Evolutionary conservation across 2,797 vertebrate species (phyloP).

Genomic region (Hippoglossus hippoglossus): DNA sequence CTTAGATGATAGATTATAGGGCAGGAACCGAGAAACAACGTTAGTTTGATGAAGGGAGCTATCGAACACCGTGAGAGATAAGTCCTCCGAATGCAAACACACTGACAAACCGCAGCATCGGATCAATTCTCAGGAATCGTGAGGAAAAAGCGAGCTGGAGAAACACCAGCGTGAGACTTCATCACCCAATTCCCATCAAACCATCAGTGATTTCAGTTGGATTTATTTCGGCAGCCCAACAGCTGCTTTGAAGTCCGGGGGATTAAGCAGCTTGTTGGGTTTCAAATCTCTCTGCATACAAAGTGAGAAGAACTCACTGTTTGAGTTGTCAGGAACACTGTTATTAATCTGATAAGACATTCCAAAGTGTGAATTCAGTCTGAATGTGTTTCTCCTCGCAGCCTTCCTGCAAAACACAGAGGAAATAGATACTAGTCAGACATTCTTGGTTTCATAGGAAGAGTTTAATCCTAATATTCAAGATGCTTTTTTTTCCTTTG

Average conservation of each 20-base stretch:
- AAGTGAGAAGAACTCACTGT: slow-evolving; percentile 55
- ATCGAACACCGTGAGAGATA: not conserved
- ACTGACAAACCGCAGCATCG: not conserved
- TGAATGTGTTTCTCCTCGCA: slow-evolving; percentile 31
- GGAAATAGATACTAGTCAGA: slow-evolving; percentile 5
- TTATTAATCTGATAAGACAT: slow-evolving; percentile 54
- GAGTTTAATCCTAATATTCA: not conserved
- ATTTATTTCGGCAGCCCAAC: slow-evolving; percentile 49
- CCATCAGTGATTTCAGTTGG: slow-evolving; percentile 40
- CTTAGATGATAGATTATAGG: slow-evolving; percentile 1
- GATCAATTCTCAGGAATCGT: slow-evolving; percentile 5
- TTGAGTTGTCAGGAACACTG: slow-evolving; percentile 43
- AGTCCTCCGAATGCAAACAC: slow-evolving; percentile 11
- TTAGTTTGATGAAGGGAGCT: not conserved
- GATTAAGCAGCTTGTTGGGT: slow-evolving; percentile 67
- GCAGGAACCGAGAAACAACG: not conserved
- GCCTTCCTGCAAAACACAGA: slow-evolving; percentile 5
- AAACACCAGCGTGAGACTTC: too few relatives aligned
- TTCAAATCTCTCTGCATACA: slow-evolving; percentile 54
- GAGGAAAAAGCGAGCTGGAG: not conserved
- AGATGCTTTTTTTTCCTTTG: not conserved
- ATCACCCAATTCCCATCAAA: slow-evolving; percentile 37
- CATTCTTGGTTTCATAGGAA: not conserved
- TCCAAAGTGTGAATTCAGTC: slow-evolving; percentile 38
- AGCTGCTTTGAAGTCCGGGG: slow-evolving; percentile 57